Conservation (phyloP, 2,113 vertebrate species). For the Osmerus mordax region DNA sequence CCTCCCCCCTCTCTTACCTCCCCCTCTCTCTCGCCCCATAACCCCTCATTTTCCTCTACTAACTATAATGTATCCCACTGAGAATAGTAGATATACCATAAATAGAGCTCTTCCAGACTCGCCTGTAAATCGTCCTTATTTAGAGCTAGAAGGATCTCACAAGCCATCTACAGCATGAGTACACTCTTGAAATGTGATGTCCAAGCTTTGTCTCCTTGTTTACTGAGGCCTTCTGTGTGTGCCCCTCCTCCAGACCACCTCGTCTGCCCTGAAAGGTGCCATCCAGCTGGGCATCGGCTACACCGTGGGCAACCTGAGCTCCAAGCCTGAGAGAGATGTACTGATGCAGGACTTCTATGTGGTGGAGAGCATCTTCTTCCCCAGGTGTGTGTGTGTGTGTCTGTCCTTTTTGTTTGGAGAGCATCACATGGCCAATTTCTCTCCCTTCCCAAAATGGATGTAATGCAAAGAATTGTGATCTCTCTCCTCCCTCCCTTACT, state of each 20-base stretch:
- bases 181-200: too few relatives aligned
- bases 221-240: not conserved
- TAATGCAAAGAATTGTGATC: not conserved
- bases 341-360: constrained; percentile 98
- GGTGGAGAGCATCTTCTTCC: constrained; percentile 98
- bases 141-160: too few relatives aligned
- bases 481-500: constrained; percentile 14
- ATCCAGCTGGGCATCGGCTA: constrained; percentile 98
- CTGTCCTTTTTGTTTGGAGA: not conserved
- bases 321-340: constrained; percentile 96
- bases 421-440: not conserved
- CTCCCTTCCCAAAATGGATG: not conserved
- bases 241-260: constrained; percentile 81
- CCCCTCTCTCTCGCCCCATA: not conserved
- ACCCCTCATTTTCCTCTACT: not conserved
- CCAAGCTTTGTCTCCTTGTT: not conserved
- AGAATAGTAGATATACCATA: too few relatives aligned
- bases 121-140: too few relatives aligned
- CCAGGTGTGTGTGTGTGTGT: constrained; percentile 72
- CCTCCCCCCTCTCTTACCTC: not conserved
- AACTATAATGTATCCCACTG: too few relatives aligned
- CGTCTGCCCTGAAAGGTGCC: constrained; percentile 93
- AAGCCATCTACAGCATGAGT: too few relatives aligned
- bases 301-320: constrained; percentile 95
- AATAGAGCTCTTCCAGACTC: too few relatives aligned